A percentile compares a stretch with the other conserved stretches of the same genome.
phyloP scores from a whole-genome alignment of 2,797 vertebrate genomes.

The Pipistrellus nathusii region DNA sequence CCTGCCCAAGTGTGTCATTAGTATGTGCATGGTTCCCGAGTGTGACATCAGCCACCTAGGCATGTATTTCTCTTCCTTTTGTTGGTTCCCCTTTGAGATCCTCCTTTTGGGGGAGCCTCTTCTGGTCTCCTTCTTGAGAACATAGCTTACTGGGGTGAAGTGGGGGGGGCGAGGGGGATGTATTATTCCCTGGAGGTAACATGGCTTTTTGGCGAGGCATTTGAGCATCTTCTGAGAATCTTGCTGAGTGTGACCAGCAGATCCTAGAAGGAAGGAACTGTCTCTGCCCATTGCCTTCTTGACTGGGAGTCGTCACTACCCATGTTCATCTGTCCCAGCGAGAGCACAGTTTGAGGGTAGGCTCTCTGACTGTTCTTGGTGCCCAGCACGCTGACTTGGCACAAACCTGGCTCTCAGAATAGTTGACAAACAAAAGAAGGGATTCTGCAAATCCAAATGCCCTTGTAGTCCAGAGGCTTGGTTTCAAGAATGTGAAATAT shows the following conservation, averaged over 20 bases:
- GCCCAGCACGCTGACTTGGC: neutral
- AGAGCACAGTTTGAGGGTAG: neutral
- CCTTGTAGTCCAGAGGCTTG: neutral
- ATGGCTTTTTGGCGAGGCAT: neutral
- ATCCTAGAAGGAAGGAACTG: neutral
- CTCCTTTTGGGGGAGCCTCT: neutral
- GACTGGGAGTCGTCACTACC: neutral
- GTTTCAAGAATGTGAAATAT: neutral
- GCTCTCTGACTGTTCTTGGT: neutral
- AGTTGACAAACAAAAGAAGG: slow-evolving; percentile 7
- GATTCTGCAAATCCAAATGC: slow-evolving; percentile 7
- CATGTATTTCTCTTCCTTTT: neutral
- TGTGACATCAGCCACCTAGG: neutral
- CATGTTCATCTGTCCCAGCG: neutral
- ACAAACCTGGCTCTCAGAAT: neutral
- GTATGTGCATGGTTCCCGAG: no score
- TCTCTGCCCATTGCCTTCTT: neutral
- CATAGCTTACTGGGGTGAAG: neutral
- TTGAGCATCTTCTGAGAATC: neutral
- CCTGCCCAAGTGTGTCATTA: no score
- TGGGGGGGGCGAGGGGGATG: neutral
- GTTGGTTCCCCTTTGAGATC: neutral
- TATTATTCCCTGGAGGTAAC: neutral
- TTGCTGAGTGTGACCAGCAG: neutral
- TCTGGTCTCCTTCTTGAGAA: neutral